These are phyloP conservation scores for Epistrophe eligans DNA, from an alignment of 2,888 invertebrate genomes.

Conservation along the genomic window DNA sequence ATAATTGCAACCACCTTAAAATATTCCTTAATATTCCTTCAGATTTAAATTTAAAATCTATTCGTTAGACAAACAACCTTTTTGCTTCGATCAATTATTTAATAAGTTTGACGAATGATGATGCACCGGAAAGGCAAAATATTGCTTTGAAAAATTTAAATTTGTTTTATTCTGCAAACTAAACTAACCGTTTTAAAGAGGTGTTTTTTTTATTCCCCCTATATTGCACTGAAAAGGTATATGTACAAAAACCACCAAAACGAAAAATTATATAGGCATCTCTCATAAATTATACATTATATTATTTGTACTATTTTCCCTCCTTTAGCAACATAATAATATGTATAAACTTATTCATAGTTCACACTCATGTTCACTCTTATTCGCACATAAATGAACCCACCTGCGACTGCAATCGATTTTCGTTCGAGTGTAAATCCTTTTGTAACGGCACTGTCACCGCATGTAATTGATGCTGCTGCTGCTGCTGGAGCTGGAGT, in stretches of 20 bases:
- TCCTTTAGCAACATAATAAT: background rate
- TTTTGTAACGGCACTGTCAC: constrained; percentile 68
- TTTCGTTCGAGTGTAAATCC: constrained; percentile 73
- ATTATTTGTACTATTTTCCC: background rate
- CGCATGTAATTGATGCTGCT: constrained; percentile 66
- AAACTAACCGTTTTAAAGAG: no score
- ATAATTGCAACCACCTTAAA: no score
- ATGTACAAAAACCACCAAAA: background rate
- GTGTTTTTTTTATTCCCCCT: no score
- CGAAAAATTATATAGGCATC: background rate
- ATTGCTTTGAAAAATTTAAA: no score
- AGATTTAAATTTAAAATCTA: no score
- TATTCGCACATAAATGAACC: constrained; percentile 40
- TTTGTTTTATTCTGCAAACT: no score
- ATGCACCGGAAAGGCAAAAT: no score
- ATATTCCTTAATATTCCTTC: no score
- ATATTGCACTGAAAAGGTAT: no score
- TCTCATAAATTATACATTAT: background rate
- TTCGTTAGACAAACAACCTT: no score
- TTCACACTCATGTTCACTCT: constrained; percentile 26
- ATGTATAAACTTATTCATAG: background rate
- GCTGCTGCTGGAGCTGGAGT: constrained; percentile 63
- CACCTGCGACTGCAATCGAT: constrained; percentile 75
- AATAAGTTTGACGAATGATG: no score
- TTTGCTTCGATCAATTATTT: no score